Conservation (phyloP, 2,113 vertebrate genomes). For the Pseudois nayaur region DNA sequence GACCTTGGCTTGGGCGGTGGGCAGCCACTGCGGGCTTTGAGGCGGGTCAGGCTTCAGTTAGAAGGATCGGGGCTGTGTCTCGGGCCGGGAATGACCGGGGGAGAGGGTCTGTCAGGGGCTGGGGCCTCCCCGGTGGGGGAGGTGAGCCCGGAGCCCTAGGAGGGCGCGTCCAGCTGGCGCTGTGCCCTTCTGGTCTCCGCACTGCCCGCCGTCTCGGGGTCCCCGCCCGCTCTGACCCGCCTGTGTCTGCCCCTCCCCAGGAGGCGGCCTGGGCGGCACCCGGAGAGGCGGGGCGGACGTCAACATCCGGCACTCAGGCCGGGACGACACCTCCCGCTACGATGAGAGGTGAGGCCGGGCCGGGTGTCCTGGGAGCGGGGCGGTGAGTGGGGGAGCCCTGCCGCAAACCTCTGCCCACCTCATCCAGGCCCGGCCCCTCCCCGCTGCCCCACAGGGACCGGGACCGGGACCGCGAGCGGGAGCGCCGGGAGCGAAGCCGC, state of each 20-base stretch:
- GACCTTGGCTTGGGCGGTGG: neutral
- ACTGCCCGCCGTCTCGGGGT: neutral
- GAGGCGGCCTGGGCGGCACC: constrained; percentile 92
- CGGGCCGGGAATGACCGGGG: rapidly evolving
- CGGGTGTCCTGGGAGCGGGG: neutral
- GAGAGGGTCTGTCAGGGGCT: neutral
- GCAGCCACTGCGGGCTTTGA: neutral
- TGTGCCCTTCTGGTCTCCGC: neutral
- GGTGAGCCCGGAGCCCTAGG: neutral
- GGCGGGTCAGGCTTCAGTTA: neutral
- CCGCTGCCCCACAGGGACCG: constrained; percentile 76
- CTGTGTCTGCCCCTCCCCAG: constrained; percentile 69
- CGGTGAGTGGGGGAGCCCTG: neutral
- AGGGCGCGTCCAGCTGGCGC: neutral
- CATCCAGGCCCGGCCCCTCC: constrained; percentile 66
- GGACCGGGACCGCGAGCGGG: constrained; percentile 81
- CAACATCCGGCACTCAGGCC: constrained; percentile 93
- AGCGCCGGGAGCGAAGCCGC: constrained; percentile 85
- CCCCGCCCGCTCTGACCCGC: neutral
- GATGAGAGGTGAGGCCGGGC: constrained; percentile 84
- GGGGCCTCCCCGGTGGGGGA: neutral
- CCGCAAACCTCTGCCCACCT: constrained; percentile 21
- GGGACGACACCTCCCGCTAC: constrained; percentile 91
- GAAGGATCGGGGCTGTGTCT: neutral
- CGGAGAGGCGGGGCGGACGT: constrained; percentile 93